Conservation (phyloP, 1,140 invertebrate genomes). For the Atta texana region DNA sequence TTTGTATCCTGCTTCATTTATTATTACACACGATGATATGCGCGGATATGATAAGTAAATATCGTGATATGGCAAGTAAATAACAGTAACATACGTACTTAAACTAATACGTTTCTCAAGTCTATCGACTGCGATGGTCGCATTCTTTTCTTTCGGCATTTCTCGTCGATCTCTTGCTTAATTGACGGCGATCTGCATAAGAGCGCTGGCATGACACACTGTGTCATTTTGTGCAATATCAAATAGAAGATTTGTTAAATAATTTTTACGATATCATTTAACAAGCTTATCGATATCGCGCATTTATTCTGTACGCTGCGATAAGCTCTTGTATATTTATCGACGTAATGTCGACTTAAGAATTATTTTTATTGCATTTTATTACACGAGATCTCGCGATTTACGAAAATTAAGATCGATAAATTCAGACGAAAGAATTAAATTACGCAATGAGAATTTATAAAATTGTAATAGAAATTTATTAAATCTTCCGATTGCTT, state of each 20-base stretch:
- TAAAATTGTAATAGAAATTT: not conserved
- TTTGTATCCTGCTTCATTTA: slow-evolving; percentile 26
- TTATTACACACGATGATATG: slow-evolving; percentile 68
- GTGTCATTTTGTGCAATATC: slow-evolving; percentile 8
- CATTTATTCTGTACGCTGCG: slow-evolving; percentile 9
- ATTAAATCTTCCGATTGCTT: not conserved
- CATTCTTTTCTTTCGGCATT: slow-evolving; percentile 5
- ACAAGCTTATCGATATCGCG: slow-evolving; percentile 31
- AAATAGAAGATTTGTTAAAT: slow-evolving; percentile 23
- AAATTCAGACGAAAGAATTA: not conserved
- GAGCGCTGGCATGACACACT: slow-evolving; percentile 29
- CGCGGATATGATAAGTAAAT: slow-evolving; percentile 61
- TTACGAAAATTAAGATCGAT: not conserved
- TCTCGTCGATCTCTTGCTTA: slow-evolving; percentile 5
- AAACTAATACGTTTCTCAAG: slow-evolving; percentile 3
- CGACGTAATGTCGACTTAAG: not conserved
- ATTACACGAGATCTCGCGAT: not conserved
- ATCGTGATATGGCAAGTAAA: slow-evolving; percentile 73
- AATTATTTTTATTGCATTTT: slow-evolving; percentile 12
- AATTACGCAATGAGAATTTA: not conserved
- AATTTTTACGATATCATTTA: slow-evolving; percentile 23
- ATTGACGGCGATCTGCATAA: not conserved
- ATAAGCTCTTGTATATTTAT: slow-evolving; percentile 41
- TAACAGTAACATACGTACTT: slow-evolving; percentile 61
- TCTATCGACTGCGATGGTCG: slow-evolving; percentile 10